Percentiles rank a stretch among this genome's conserved stretches.
Evolutionary conservation across 2,797 vertebrate species (phyloP).

Genomic region (Danio jaintianensis): DNA sequence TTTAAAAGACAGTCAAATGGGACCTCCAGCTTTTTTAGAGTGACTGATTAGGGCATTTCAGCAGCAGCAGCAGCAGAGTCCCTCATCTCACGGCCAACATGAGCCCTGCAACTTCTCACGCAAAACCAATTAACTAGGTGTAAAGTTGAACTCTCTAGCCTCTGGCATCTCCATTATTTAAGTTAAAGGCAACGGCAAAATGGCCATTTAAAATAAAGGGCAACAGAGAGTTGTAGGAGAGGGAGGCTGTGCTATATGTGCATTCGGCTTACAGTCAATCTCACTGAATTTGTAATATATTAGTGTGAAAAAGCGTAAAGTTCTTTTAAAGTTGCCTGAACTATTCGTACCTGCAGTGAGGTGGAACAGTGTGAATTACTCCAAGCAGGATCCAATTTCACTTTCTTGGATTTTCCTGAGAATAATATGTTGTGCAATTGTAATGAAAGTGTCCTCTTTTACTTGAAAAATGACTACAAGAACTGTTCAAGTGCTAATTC

Average conservation of each 20-base stretch:
- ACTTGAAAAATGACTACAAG: conserved; percentile 14
- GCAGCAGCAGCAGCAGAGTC: conserved; percentile 52
- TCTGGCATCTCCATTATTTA: conserved; percentile 24
- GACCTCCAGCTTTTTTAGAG: conserved; percentile 66
- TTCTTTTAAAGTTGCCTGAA: not conserved
- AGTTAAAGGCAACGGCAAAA: conserved; percentile 26
- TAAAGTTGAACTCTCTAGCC: conserved; percentile 54
- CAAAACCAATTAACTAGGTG: conserved; percentile 72
- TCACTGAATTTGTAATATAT: conserved; percentile 1
- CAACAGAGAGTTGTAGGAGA: not conserved
- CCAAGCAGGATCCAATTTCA: conserved; percentile 1
- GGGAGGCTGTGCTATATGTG: not conserved
- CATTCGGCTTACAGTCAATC: conserved; percentile 33
- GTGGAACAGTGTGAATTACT: conserved; percentile 9
- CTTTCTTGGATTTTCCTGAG: not conserved
- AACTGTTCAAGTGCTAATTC: not conserved
- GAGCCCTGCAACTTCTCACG: conserved; percentile 59
- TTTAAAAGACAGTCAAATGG: conserved; percentile 45
- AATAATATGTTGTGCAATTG: not conserved
- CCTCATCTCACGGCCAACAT: conserved; percentile 43
- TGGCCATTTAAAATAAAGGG: conserved; percentile 10
- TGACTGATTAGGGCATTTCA: conserved; percentile 60
- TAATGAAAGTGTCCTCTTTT: not conserved
- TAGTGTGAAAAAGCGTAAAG: not conserved
- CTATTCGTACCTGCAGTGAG: not conserved